Base-by-base conservation (phyloP, 2,888 invertebrate species). In the Vandiemenella viatica region DNA sequence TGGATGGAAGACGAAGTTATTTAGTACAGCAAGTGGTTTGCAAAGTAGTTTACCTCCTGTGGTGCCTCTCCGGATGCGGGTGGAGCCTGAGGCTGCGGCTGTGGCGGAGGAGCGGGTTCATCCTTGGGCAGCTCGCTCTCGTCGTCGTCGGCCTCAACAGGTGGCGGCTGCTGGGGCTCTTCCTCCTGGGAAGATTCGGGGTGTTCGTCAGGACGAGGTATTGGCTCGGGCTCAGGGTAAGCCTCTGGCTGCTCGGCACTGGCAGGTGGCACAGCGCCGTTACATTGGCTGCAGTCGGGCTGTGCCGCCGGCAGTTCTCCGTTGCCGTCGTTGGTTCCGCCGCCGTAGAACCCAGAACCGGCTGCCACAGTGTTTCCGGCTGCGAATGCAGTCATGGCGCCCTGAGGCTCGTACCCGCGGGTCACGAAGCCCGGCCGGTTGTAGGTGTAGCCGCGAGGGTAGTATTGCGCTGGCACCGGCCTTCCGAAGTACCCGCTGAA, bases 301-400 rank as follows among this genome's bases (percentile, higher is more conserved):
- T 8, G 42, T 4, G 42, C 42, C 16, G 17, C 13, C 8, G 17
- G 17, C 17, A 10, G 16, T 6, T 22, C 37, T 5, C 40, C 23
- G 2, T 22, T 13, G 6, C 52, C 51, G n/a, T n/a, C n/a, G n/a
- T n/a, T n/a, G n/a, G n/a, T n/a, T n/a, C n/a, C n/a, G n/a, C n/a
- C n/a, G 8, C 64, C 65, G 6, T 63, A 57, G 51, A 60, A 66
- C n/a, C n/a, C n/a, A 0, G 66, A 61, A 49, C 65, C 66, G 2
- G 67, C 65, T 4, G 65, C 62, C 7, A 67, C 62, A 5, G 64
- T 60, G 51, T 67, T 65, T 45, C 65, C 63, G 42, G 63, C 55
- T 13, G 65, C 63, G 53, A 67, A 63, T n/a, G 66, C 64, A 1
- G 65, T 61, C 65, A 67, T 65, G 21, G 65, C 59, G 13, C 63